Base-by-base conservation (phyloP, 2,888 invertebrate genomes). In the Ennomos fuscantarius region DNA sequence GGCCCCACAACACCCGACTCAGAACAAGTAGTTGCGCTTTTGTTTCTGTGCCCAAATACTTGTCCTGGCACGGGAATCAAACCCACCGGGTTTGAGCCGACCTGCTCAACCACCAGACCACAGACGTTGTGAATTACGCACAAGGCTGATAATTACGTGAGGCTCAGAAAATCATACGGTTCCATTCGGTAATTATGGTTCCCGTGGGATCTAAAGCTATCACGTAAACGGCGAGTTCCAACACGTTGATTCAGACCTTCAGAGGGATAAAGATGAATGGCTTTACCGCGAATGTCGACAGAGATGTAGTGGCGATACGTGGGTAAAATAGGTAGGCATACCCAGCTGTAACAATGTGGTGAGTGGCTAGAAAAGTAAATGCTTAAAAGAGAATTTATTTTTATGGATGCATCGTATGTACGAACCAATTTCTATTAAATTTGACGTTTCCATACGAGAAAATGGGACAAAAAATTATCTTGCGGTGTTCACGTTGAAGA, bases 181-280 rank as follows among this genome's bases (percentile, higher is more conserved):
- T 8, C 1, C 11, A 12, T 34, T 35, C 37, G 40, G 43, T 45
- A 48, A 52, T 55, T 43, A 57, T 39, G 24, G 47, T 11, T 52
- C 57, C 40, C 43, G 32, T 31, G 43, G 32, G 57, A 34, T 2
- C 11, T 12, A 12, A 48, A 47, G 47, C 51, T 41, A 57, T 51
- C 51, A 56, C 34, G 69, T 73, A 73, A 74, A 78, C 73, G 73
- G 71, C 74, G 74, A 74, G 78, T 79, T 79, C 74, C 68, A 74
- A 73, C 73, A 76, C 71, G 76, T 78, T 78, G 77, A 79, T 77
- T 75, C 71, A 73, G 69, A 73, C 73, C 74, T 78, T 74, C 65
- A 67, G 67, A 66, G 63, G 69, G 68, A 73, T 65, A 72, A 75
- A 82, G 80, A 84, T 69, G 78, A 82, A 84, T 82, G 72, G 72